phyloP scores from a whole-genome alignment of 1,140 invertebrate genomes.

The Zaprionus capensis region DNA sequence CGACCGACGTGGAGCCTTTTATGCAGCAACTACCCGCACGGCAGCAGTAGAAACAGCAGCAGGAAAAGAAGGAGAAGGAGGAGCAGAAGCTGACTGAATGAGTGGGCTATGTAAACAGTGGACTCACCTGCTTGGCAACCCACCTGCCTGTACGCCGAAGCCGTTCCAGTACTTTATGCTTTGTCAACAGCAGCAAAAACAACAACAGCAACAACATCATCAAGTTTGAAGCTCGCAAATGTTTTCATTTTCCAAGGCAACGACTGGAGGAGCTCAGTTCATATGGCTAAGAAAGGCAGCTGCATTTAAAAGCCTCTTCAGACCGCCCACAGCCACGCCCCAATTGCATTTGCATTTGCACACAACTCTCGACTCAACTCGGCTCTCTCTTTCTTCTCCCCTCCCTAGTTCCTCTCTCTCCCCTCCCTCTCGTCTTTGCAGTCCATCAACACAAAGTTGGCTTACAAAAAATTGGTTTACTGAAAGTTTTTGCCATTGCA shows the following conservation, averaged over 20 bases:
- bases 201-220: slow-evolving; percentile 18
- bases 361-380: slow-evolving; percentile 2
- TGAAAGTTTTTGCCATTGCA: slow-evolving; percentile 52
- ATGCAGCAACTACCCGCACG: slow-evolving; percentile 13
- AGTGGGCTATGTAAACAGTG: slow-evolving; percentile 47
- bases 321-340: not conserved
- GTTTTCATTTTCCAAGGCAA: slow-evolving; percentile 67
- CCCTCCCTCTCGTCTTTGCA: not conserved
- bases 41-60: not conserved
- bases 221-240: slow-evolving; percentile 58
- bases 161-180: slow-evolving; percentile 67
- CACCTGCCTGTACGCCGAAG: slow-evolving; percentile 9
- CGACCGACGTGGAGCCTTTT: slow-evolving; percentile 47
- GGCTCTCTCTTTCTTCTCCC: not conserved
- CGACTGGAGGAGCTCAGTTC: slow-evolving; percentile 46
- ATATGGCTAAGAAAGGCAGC: slow-evolving; percentile 22
- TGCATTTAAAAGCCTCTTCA: slow-evolving; percentile 61
- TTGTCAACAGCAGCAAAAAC: slow-evolving; percentile 62
- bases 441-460: slow-evolving; percentile 35
- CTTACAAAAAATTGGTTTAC: slow-evolving; percentile 55
- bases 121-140: slow-evolving; percentile 25
- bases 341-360: slow-evolving; percentile 46
- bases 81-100: slow-evolving; percentile 13
- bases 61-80: not conserved
- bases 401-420: not conserved